Evolutionary conservation across 2,888 invertebrate genomes (phyloP).

Genomic region (Anticlea derivata): DNA sequence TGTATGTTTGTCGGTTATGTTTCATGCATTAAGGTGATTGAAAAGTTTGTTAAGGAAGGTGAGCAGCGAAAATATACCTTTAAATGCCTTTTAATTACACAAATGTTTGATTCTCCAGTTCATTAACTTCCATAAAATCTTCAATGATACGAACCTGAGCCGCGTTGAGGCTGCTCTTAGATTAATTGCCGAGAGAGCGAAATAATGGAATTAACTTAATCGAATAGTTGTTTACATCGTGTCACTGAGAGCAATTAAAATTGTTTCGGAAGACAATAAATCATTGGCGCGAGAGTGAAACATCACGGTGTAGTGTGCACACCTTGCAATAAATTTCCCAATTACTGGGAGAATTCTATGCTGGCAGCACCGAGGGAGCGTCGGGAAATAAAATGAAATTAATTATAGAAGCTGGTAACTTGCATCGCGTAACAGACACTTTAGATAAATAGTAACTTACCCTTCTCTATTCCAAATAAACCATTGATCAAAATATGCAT

Average conservation of each 20-base stretch:
- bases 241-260: conserved; percentile 82
- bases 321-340: conserved; percentile 83
- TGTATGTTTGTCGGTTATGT: no score
- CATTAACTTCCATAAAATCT: conserved; percentile 42
- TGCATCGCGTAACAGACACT: conserved; percentile 28
- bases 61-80: no score
- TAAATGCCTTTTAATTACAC: conserved; percentile 13
- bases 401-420: conserved; percentile 54
- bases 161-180: conserved; percentile 63
- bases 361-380: conserved; percentile 62
- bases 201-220: conserved; percentile 82
- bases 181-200: conserved; percentile 68
- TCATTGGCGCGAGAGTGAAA: conserved; percentile 81
- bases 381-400: conserved; percentile 72
- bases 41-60: no score
- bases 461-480: neutral
- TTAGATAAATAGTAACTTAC: conserved; percentile 14
- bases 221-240: conserved; percentile 83
- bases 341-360: conserved; percentile 75
- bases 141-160: conserved; percentile 42
- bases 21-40: no score
- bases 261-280: conserved; percentile 80
- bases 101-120: conserved; percentile 32
- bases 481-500: neutral
- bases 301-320: conserved; percentile 75